Base-by-base conservation (phyloP, 2,797 vertebrate genomes). In the Hipposideros larvatus region DNA sequence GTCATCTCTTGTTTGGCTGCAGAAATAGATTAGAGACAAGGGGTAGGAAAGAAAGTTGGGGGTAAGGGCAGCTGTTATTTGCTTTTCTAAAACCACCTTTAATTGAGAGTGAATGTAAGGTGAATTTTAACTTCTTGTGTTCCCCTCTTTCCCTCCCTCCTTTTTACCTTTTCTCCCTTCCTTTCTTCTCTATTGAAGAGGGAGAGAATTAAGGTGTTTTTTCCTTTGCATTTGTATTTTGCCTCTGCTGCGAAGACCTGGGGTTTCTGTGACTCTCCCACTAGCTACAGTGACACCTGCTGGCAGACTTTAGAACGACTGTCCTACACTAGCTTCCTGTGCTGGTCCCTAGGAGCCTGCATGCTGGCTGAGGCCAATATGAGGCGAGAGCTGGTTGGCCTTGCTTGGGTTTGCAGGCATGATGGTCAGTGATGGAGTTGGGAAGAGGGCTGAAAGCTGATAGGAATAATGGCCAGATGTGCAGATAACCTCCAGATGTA, bases 231-330 rank as follows among this genome's bases (percentile, higher is more conserved):
- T 79, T 95, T 95, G 96, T 31, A 82, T 92, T 96, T 96, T 97
- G 79, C 61, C 34, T 93, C 26, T 68, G 48, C 48, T 77, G 63
- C 87, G 22, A 41, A 95, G 37, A 59, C 79, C 37, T 79, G 8
- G 59, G 37, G 53, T 87, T 87, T 84, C 87, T 92, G 34, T 77
- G 88, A 48, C 31, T 89, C 68, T 88, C 61, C 51, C 0, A 26
- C 68, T 94, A 41, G 74, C 95, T 94, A 41, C 90, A 98, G 95
- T 93, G 98, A 98, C 98, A 92, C 87, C 98, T 98, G 93, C 97
- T 92, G 97, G 65, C 93, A 85, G 87, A 15, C 66, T 11, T 41
- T 51, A 80, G 83, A 82, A 95, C 66, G 70, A 48, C 88, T 13
- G 37, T 26, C 57, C 77, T n/a, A 65, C 37, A 2, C 85, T 65